A percentile compares a stretch with the other conserved stretches of the same genome.
phyloP scores from a whole-genome alignment of 2,113 vertebrate genomes.

The Pomatorhinus ruficollis region DNA sequence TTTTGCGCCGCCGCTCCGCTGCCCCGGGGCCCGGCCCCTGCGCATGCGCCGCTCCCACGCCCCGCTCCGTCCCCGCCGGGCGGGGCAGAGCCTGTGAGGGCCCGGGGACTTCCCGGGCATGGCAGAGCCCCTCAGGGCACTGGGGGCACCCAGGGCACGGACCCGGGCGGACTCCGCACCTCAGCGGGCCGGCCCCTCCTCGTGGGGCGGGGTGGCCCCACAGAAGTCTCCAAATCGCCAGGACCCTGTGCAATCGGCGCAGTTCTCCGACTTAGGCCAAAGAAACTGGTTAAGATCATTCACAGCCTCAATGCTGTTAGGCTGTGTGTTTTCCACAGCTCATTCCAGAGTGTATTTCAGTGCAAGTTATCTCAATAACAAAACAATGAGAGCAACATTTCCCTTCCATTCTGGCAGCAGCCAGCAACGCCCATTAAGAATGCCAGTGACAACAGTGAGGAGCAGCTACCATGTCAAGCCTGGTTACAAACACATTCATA shows the following conservation, averaged over 20 bases:
- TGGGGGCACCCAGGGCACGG: too few relatives aligned
- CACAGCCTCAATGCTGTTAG: rapidly evolving
- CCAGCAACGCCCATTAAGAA: background rate
- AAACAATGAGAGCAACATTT: background rate
- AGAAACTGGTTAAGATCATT: rapidly evolving
- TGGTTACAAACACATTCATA: background rate
- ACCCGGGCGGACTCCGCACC: too few relatives aligned
- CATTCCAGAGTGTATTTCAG: background rate
- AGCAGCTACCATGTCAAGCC: background rate
- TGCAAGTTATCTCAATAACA: background rate
- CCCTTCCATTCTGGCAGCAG: background rate
- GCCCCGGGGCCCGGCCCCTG: background rate
- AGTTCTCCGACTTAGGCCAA: rapidly evolving
- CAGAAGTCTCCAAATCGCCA: rapidly evolving
- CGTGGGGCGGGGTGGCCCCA: background rate
- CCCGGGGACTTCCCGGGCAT: too few relatives aligned
- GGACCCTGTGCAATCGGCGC: rapidly evolving
- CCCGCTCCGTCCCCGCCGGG: background rate
- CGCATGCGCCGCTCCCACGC: background rate
- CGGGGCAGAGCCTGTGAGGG: too few relatives aligned
- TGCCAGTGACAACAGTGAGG: too few relatives aligned
- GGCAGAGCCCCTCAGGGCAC: too few relatives aligned
- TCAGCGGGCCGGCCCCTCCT: background rate
- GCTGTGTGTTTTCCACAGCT: rapidly evolving
- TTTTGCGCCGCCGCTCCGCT: background rate